Evolutionary conservation across 2,888 invertebrate genomes (phyloP).

Genomic region (Bugula neritina): DNA sequence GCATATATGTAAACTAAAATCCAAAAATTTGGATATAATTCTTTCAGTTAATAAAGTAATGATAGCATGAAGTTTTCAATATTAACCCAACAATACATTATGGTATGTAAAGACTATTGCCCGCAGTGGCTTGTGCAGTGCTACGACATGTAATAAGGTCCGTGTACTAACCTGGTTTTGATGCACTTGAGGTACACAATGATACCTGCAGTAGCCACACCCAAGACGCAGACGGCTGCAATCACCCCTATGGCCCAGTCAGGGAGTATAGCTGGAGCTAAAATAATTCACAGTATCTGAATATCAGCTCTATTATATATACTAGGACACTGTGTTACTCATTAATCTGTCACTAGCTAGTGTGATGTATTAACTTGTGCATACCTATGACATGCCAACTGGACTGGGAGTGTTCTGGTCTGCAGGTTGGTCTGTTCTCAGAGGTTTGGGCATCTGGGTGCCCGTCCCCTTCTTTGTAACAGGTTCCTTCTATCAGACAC

Average conservation of each 20-base stretch:
- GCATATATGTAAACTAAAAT: too few species aligned
- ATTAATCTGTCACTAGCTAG: too few species aligned
- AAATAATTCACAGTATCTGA: neutral
- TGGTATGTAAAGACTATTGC: too few species aligned
- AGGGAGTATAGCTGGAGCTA: neutral
- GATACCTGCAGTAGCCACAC: neutral
- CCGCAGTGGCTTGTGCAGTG: too few species aligned
- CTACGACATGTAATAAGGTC: too few species aligned
- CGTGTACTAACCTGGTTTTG: neutral
- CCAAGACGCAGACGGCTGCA: neutral
- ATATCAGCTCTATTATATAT: too few species aligned
- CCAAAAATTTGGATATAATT: too few species aligned
- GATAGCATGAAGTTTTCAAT: too few species aligned
- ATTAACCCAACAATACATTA: too few species aligned
- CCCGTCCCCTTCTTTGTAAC: constrained; percentile 1
- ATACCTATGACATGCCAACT: neutral
- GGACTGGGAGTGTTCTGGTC: neutral
- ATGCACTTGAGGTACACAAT: neutral
- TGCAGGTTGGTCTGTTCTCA: neutral
- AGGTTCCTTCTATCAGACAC: constrained; percentile 5
- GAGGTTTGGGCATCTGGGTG: neutral
- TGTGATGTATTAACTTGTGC: too few species aligned
- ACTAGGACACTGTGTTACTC: too few species aligned
- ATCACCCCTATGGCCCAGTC: constrained; percentile 19
- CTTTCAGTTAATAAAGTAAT: too few species aligned